Percentiles rank a stretch among this genome's conserved stretches.
These are phyloP conservation scores for Chelonus insularis DNA, from an alignment of 1,140 invertebrate genomes.

Conservation along the genomic window DNA sequence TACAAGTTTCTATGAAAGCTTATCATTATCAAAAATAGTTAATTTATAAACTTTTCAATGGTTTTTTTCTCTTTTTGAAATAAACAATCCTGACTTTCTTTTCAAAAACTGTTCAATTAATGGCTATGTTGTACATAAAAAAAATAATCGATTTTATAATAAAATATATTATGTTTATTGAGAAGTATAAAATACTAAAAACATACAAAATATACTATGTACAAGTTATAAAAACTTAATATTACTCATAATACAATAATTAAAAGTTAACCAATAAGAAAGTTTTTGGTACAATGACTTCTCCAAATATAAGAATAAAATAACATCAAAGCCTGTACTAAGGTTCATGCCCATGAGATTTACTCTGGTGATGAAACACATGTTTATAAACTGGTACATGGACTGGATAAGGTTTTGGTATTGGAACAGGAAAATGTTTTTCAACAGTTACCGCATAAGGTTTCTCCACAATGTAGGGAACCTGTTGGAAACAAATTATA, in stretches of 20 bases:
- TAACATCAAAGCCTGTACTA: not conserved
- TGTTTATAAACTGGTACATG: slow-evolving; percentile 81
- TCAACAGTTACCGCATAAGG: slow-evolving; percentile 78
- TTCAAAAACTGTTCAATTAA: too few species aligned
- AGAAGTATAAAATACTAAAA: not conserved
- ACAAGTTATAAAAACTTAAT: not conserved
- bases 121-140: too few species aligned
- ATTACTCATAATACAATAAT: not conserved
- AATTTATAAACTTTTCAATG: too few species aligned
- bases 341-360: not conserved
- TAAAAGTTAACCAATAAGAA: not conserved
- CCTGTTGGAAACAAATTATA: slow-evolving; percentile 50
- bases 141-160: too few species aligned
- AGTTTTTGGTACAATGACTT: slow-evolving; percentile 2
- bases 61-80: too few species aligned
- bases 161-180: too few species aligned
- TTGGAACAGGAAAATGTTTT: slow-evolving; percentile 75
- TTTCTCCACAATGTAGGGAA: slow-evolving; percentile 76
- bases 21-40: too few species aligned
- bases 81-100: too few species aligned
- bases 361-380: slow-evolving; percentile 67
- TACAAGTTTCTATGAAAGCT: too few species aligned
- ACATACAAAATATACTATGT: slow-evolving; percentile 51
- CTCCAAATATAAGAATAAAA: not conserved
- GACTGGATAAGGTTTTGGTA: slow-evolving; percentile 77